Evolutionary conservation across 1,140 invertebrate species (phyloP).

Genomic region (Physella acuta): DNA sequence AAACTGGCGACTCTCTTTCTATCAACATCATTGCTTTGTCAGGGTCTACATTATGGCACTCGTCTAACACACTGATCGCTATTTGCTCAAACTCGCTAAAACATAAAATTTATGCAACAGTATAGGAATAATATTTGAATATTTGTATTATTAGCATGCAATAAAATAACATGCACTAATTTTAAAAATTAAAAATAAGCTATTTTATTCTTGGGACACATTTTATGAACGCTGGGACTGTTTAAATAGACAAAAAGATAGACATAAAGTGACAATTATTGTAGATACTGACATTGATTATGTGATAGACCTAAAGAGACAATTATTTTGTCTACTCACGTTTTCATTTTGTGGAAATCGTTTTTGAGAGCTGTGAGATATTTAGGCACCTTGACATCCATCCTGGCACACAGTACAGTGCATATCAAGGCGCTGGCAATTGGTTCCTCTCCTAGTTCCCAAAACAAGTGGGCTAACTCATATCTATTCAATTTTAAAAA

Average conservation of each 20-base stretch:
- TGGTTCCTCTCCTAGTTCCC: constrained; percentile 53
- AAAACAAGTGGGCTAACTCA: constrained; percentile 47
- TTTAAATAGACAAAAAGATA: no score
- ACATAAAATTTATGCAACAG: constrained; percentile 14
- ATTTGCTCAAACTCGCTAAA: constrained; percentile 52
- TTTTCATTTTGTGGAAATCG: constrained; percentile 34
- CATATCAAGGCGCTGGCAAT: constrained; percentile 48
- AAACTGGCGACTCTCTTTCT: constrained; percentile 46
- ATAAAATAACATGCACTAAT: no score
- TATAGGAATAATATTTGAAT: no score
- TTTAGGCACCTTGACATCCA: constrained; percentile 37
- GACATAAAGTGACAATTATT: no score
- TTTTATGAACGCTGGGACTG: no score
- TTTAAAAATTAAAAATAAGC: no score
- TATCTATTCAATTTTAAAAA: constrained; percentile 8
- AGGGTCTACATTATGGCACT: constrained; percentile 47
- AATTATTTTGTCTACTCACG: constrained; percentile 30
- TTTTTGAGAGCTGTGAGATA: constrained; percentile 31
- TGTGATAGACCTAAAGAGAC: no score
- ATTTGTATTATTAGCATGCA: no score
- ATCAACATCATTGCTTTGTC: constrained; percentile 53
- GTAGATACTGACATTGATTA: no score
- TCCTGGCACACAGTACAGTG: constrained; percentile 39
- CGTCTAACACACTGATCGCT: constrained; percentile 48
- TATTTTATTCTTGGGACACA: no score